Percentiles rank a stretch among this genome's conserved stretches.
Evolutionary conservation across 2,888 invertebrate species (phyloP).

Genomic region (Scelioninae gen. 2): DNA sequence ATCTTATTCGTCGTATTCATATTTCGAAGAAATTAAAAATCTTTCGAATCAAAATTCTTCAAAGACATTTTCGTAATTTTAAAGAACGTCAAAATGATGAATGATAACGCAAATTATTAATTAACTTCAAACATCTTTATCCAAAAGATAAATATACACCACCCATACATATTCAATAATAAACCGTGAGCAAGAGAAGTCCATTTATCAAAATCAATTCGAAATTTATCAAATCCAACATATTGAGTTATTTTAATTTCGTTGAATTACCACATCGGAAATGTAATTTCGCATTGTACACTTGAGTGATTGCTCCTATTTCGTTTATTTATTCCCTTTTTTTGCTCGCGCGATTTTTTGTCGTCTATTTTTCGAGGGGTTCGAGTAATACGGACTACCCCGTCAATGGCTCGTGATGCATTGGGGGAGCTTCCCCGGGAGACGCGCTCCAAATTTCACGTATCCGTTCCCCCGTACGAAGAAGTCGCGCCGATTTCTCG

Average conservation of each 20-base stretch:
- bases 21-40: too few relatives aligned
- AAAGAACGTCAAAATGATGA: too few relatives aligned
- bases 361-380: conserved; percentile 56
- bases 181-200: not conserved
- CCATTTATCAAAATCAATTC: conserved; percentile 46
- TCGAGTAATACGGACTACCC: conserved; percentile 44
- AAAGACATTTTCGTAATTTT: too few relatives aligned
- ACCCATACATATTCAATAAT: conserved; percentile 15
- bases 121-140: too few relatives aligned
- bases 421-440: conserved; percentile 44
- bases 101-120: too few relatives aligned
- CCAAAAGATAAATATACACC: too few relatives aligned
- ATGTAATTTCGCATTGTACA: conserved; percentile 58
- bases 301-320: conserved; percentile 59
- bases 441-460: conserved; percentile 49
- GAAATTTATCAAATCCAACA: conserved; percentile 45
- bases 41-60: too few relatives aligned
- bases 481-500: conserved; percentile 60
- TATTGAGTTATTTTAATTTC: conserved; percentile 56
- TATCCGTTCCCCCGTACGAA: conserved; percentile 51
- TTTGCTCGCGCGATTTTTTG: conserved; percentile 31
- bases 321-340: conserved; percentile 51
- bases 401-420: conserved; percentile 37
- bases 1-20: too few relatives aligned
- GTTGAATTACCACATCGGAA: conserved; percentile 53